Evolutionary conservation across 2,113 vertebrate genomes (phyloP), one percentile per base, ranked within the genome.

Genomic region (Daubentonia madagascariensis): DNA sequence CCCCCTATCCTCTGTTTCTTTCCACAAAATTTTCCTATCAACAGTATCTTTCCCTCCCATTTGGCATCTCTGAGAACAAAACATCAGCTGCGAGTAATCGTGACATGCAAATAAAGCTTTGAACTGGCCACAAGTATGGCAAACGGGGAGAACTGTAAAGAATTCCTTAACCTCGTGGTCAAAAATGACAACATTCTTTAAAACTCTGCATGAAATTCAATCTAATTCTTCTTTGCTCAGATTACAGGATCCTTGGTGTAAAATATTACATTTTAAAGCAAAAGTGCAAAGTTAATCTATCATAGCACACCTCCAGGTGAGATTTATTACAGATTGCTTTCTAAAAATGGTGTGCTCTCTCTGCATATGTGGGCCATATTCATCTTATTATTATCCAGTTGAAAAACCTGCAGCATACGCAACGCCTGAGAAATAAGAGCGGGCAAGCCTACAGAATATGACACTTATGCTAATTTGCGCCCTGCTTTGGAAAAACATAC

Each of bases 401-500:
- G 96, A 98, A 97, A 98, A 98, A 98, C 98, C 98, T 98, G 97
- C 98, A 97, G 98, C 96, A 96, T 98, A 97, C 67, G 98, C 95
- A 97, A 97, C 5, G 98, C 98, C 98, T 98, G 98, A 98, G 98
- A 99, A 98, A 98, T 98, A 98, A 98, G 98, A 98, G 98, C 98
- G 98, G 98, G 98, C 99, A 99, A 98, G 98, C 97, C 98, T 98
- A 99, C 97, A 97, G 98, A 99, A 99, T 99, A 99, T 99, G 99
- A 99, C 99, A 99, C 99, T 99, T 98, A 99, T 99, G 99, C 99
- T 99, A 99, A 99, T 99, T 99, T 99, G 98, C 97, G 96, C 98
- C 99, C 99, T 37, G 99, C 99, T 98, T 99, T 99, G 99, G 98
- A 99, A 99, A 98, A 98, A 98, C 98, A 98, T 98, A 99, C 99